Evolutionary conservation across 2,888 invertebrate genomes (phyloP).

Genomic region (Osedax fenrisi): DNA sequence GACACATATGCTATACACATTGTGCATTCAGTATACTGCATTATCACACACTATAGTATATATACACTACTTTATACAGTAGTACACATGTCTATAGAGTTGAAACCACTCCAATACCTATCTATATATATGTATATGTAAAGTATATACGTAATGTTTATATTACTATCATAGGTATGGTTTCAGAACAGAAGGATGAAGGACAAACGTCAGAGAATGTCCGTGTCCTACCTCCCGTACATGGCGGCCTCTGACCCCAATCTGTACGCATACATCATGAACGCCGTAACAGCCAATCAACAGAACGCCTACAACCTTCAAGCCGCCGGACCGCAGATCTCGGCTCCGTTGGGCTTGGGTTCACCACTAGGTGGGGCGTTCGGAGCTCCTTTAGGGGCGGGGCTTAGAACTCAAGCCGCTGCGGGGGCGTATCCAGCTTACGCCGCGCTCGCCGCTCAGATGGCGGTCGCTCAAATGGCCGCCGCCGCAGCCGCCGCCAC

Average conservation of each 20-base stretch:
- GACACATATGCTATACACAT: too few species aligned
- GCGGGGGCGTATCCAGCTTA: conserved; percentile 33
- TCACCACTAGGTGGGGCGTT: too few species aligned
- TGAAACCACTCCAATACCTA: too few species aligned
- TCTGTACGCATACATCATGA: conserved; percentile 71
- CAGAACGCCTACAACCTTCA: conserved; percentile 49
- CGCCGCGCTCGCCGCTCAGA: not conserved
- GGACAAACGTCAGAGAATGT: conserved; percentile 87
- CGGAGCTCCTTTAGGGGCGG: conserved; percentile 41
- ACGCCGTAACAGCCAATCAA: conserved; percentile 59
- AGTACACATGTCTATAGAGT: too few species aligned
- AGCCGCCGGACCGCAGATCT: conserved; percentile 34
- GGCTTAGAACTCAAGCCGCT: conserved; percentile 38
- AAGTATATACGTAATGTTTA: too few species aligned
- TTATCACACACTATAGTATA: too few species aligned
- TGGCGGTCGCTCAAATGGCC: conserved; percentile 6
- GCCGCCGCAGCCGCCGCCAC: not conserved
- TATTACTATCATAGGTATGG: conserved; percentile 63
- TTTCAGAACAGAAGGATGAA: conserved; percentile 95
- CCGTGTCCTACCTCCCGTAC: conserved; percentile 80
- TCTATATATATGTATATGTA: too few species aligned
- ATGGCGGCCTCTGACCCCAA: conserved; percentile 65
- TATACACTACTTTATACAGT: too few species aligned
- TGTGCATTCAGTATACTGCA: too few species aligned
- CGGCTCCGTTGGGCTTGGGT: too few species aligned